phyloP scores from a whole-genome alignment of 2,113 vertebrate genomes.

The Propithecus coquereli region DNA sequence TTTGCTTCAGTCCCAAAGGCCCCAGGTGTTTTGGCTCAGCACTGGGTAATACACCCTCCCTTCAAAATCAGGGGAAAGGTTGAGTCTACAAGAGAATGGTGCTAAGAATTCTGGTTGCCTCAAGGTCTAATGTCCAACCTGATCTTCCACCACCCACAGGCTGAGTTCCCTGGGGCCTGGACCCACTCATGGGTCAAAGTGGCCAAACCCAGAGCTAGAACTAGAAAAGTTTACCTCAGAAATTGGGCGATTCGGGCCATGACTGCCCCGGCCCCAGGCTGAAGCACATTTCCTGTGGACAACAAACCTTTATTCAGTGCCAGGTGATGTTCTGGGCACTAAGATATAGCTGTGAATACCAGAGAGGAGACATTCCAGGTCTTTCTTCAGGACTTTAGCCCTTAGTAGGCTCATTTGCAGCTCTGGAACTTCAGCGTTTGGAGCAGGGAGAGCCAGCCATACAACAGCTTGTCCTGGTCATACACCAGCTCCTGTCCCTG shows the following conservation, averaged over 20 bases:
- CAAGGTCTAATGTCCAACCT: background rate
- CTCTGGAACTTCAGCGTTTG: background rate
- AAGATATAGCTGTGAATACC: background rate
- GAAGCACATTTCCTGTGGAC: conserved; percentile 91
- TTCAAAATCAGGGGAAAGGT: background rate
- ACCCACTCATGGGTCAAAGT: background rate
- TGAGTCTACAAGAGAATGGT: background rate
- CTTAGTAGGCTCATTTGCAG: background rate
- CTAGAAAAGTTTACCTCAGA: conserved; percentile 84
- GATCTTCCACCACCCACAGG: background rate
- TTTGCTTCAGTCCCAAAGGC: background rate
- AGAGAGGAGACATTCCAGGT: background rate
- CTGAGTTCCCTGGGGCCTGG: background rate
- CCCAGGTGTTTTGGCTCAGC: background rate
- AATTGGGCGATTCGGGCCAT: conserved; percentile 92
- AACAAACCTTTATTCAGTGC: conserved; percentile 54
- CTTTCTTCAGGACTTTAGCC: background rate
- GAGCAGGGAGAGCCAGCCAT: background rate
- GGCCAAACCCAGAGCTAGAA: background rate
- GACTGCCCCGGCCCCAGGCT: conserved; percentile 91
- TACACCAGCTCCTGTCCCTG: background rate
- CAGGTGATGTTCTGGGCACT: background rate
- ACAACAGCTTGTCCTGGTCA: background rate
- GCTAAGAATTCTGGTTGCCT: background rate
- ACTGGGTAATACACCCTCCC: background rate